These are phyloP conservation scores for Lasiurus borealis DNA, from an alignment of 2,113 vertebrate species.

Conservation along the genomic window DNA sequence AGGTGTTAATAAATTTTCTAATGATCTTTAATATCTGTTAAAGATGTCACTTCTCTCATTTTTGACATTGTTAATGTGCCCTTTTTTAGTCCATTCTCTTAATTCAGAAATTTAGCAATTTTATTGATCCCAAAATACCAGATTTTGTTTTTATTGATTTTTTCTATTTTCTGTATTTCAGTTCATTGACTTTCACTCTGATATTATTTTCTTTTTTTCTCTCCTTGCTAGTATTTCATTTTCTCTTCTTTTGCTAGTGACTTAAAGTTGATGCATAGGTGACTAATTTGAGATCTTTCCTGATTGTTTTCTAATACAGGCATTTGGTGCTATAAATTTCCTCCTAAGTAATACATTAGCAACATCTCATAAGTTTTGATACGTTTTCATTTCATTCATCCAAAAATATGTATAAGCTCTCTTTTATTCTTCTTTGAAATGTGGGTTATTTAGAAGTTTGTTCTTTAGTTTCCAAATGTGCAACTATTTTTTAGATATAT, in stretches of 20 bases:
- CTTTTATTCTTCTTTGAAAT: background rate
- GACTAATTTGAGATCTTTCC: background rate
- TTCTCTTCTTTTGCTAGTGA: background rate
- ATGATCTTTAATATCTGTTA: background rate
- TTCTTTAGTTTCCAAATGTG: slow-evolving; percentile 14
- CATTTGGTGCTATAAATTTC: background rate
- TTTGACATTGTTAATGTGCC: background rate
- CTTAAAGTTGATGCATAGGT: background rate
- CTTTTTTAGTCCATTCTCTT: background rate
- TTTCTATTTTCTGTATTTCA: background rate
- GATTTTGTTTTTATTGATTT: background rate
- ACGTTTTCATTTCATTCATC: background rate
- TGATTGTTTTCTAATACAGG: background rate
- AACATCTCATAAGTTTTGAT: background rate
- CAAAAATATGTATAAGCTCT: background rate
- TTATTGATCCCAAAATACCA: background rate
- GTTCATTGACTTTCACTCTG: background rate
- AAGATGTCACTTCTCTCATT: background rate
- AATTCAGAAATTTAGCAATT: background rate
- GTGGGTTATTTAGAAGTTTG: background rate
- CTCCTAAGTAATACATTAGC: background rate
- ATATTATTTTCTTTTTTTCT: background rate
- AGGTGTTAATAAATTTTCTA: background rate
- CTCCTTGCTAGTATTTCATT: background rate
- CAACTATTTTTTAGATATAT: background rate